Percentiles rank a stretch among this genome's conserved stretches.
Conservation (phyloP, 2,797 vertebrate species). For the Intellagama lesueurii region DNA sequence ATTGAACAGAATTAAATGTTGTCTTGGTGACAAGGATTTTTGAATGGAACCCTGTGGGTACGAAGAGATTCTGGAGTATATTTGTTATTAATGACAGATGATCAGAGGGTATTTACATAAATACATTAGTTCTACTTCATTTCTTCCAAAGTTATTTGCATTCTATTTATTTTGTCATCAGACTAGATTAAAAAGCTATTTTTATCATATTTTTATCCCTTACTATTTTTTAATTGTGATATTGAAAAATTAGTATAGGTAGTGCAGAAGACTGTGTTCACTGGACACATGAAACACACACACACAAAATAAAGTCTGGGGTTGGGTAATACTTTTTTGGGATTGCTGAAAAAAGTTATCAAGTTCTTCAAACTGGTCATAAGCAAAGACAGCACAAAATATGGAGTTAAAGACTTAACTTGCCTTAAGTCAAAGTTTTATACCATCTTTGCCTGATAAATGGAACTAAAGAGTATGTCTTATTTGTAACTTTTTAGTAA, state of each 20-base stretch:
- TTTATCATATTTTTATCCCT: too few species aligned
- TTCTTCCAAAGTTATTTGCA: conserved; percentile 33
- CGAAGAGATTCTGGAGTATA: neutral
- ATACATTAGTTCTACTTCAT: conserved; percentile 14
- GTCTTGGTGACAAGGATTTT: neutral
- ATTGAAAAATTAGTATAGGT: neutral
- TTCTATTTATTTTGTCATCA: neutral
- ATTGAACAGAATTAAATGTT: neutral
- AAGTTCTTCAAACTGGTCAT: too few species aligned
- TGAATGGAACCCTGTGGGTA: neutral
- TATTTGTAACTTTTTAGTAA: too few species aligned
- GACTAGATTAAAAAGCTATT: neutral
- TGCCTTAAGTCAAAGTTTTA: too few species aligned
- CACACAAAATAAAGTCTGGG: too few species aligned
- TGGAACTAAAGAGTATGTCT: too few species aligned
- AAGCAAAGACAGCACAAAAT: too few species aligned
- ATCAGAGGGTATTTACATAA: neutral
- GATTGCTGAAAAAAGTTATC: too few species aligned
- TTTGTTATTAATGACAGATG: too few species aligned
- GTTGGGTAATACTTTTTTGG: too few species aligned
- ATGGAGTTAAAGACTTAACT: too few species aligned
- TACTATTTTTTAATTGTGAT: neutral
- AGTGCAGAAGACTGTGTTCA: neutral
- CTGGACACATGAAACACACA: neutral
- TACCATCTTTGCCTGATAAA: too few species aligned